Evolutionary conservation across 2,888 invertebrate genomes (phyloP).

Genomic region (Volucella inanis): DNA sequence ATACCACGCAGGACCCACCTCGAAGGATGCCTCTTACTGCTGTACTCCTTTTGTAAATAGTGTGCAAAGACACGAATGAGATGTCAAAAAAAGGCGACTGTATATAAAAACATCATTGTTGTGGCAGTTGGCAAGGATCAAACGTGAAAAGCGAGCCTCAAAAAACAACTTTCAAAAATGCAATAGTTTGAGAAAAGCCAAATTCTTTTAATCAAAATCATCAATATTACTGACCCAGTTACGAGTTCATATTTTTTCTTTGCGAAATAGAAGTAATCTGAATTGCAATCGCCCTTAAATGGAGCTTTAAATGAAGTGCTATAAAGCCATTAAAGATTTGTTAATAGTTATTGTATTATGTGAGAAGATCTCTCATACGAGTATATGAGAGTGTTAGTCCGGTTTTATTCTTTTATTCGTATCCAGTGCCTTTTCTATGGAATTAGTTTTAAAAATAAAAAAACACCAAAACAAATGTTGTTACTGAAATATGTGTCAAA

Average conservation of each 20-base stretch:
- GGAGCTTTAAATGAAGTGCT: slow-evolving; percentile 64
- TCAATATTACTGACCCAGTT: slow-evolving; percentile 44
- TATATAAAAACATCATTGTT: slow-evolving; percentile 71
- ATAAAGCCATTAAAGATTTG: slow-evolving; percentile 51
- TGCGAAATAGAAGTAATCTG: slow-evolving; percentile 43
- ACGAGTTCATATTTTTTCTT: background rate
- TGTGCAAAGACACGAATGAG: slow-evolving; percentile 42
- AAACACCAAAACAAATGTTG: background rate
- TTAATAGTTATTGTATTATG: slow-evolving; percentile 60
- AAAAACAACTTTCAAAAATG: slow-evolving; percentile 9
- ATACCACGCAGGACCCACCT: slow-evolving; percentile 63
- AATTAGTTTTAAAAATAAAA: slow-evolving; percentile 47
- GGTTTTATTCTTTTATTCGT: slow-evolving; percentile 18
- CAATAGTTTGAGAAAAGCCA: background rate
- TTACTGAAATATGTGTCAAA: slow-evolving; percentile 38
- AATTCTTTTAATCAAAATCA: slow-evolving; percentile 23
- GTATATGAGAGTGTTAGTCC: slow-evolving; percentile 22
- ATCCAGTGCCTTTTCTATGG: slow-evolving; percentile 62
- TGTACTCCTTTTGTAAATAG: slow-evolving; percentile 31
- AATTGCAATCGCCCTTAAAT: slow-evolving; percentile 65
- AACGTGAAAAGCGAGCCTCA: slow-evolving; percentile 33
- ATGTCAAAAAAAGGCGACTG: slow-evolving; percentile 68
- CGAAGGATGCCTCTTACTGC: slow-evolving; percentile 29
- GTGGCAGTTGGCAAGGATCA: slow-evolving; percentile 60
- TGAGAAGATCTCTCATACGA: slow-evolving; percentile 22